phyloP scores from a whole-genome alignment of 2,113 vertebrate species.

The Lipophrys pholis region DNA sequence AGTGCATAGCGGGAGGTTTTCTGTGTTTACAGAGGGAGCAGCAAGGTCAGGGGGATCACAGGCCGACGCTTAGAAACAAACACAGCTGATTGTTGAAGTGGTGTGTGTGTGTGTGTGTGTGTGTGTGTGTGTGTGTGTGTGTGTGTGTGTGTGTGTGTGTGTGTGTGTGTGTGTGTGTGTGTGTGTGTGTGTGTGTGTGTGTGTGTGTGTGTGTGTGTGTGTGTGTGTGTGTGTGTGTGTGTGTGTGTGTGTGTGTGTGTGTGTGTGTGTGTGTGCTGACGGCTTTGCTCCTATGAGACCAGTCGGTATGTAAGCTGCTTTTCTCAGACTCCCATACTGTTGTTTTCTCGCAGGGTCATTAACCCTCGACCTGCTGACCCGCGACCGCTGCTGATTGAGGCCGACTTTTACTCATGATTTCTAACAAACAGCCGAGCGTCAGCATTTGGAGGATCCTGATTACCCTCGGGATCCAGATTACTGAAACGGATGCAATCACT shows the following conservation, averaged over 20 bases:
- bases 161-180: too few relatives aligned
- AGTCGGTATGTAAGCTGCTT: slow-evolving; percentile 30
- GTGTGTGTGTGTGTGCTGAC: too few relatives aligned
- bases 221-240: too few relatives aligned
- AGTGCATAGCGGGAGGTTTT: slow-evolving; percentile 1
- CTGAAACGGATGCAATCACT: not conserved
- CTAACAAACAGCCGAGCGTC: not conserved
- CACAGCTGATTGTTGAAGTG: slow-evolving; percentile 6
- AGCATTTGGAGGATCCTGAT: not conserved
- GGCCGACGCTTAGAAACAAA: slow-evolving; percentile 12
- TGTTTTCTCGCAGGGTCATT: slow-evolving; percentile 22
- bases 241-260: too few relatives aligned
- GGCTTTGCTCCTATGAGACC: not conserved
- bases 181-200: too few relatives aligned
- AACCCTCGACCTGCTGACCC: slow-evolving; percentile 17
- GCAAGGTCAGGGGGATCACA: not conserved
- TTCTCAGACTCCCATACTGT: slow-evolving; percentile 46
- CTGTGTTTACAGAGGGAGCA: not conserved
- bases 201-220: too few relatives aligned
- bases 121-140: too few relatives aligned
- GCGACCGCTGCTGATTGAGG: slow-evolving; percentile 4
- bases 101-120: not conserved
- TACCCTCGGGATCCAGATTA: not conserved
- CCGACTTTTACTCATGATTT: slow-evolving; percentile 1
- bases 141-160: too few relatives aligned